Evolutionary conservation across 2,113 vertebrate species (phyloP).

Genomic region (Lamprotornis superbus): DNA sequence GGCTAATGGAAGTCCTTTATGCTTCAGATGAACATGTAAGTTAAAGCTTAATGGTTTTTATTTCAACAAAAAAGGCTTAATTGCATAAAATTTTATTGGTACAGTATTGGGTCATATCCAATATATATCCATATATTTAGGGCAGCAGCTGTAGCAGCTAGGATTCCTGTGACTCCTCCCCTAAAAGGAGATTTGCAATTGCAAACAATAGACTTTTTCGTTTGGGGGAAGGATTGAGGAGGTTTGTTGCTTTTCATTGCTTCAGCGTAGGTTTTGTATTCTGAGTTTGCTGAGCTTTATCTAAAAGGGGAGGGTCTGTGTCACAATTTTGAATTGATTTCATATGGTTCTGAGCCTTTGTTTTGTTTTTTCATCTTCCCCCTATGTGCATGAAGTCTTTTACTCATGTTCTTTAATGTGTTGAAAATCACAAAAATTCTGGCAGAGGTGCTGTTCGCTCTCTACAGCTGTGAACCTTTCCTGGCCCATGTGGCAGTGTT

Average conservation of each 20-base stretch:
- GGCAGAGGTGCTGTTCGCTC: neutral
- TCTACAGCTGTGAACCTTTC: neutral
- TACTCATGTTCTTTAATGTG: neutral
- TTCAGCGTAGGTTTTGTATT: neutral
- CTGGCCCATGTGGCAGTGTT: neutral
- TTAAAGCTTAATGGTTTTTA: neutral
- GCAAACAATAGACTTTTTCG: neutral
- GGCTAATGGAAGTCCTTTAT: conserved; percentile 96
- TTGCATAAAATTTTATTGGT: neutral
- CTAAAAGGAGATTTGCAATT: neutral
- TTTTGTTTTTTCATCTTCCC: neutral
- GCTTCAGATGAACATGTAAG: conserved; percentile 92
- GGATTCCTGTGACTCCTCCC: neutral
- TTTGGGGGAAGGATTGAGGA: neutral
- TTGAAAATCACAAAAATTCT: neutral
- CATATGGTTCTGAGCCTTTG: neutral
- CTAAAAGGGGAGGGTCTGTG: neutral
- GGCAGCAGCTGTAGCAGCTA: neutral
- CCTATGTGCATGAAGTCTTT: neutral
- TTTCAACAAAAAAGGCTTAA: neutral
- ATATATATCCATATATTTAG: neutral
- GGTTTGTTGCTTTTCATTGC: neutral
- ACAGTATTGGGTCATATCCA: neutral
- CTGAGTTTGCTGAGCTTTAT: neutral
- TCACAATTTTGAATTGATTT: neutral